Base-by-base conservation (phyloP, 1,140 invertebrate genomes). In the Liolophura sinensis region DNA sequence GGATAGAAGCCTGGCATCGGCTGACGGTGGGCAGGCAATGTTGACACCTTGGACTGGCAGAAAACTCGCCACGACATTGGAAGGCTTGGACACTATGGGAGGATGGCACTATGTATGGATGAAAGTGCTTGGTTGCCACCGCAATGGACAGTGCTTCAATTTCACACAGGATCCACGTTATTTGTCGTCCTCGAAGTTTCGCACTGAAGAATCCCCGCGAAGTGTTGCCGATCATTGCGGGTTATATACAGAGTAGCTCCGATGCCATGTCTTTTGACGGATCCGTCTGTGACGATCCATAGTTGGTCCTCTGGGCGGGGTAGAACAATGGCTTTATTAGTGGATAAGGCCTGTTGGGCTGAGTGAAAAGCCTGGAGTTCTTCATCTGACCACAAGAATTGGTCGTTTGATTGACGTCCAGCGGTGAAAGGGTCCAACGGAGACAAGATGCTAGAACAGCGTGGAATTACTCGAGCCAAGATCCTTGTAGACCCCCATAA, bases 141-240 rank as follows among this genome's bases (percentile, higher is more conserved):
- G n/a, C 64, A 27, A 75, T 75, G 7, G 48, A 50, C 24, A 73
- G 55, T 1, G 71, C 71, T 40, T 69, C 71, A 25, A 75, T 56
- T 50, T 73, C 71, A 60, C 71, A 74, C n/a, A 65, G 68, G 54
- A 74, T 14, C 71, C 73, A 73, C 15, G 50, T 64, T 18, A 46
- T n/a, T n/a, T 70, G 68, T 14, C 59, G 65, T 50, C 68, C 63
- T 12, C 65, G 22, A 7, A 65, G 60, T 58, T 70, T 68, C 3
- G 62, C 62, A 51, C 68, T 68, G 25, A 73, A 73, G 46, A 71
- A 73, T 16, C 62, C 46, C 65, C 5, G 71, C 65, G 15, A 72
- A 49, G 16, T 14, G 31, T 25, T 62, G 15, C 20, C 63, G 47
- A 3, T 55, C n/a, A 71, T n/a, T 4, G 71, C 73, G 40, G 71